Percentiles rank a stretch among this genome's conserved stretches.
phyloP scores from a whole-genome alignment of 92 coral and sea anemone species.

The Palythoa grandiflora region DNA sequence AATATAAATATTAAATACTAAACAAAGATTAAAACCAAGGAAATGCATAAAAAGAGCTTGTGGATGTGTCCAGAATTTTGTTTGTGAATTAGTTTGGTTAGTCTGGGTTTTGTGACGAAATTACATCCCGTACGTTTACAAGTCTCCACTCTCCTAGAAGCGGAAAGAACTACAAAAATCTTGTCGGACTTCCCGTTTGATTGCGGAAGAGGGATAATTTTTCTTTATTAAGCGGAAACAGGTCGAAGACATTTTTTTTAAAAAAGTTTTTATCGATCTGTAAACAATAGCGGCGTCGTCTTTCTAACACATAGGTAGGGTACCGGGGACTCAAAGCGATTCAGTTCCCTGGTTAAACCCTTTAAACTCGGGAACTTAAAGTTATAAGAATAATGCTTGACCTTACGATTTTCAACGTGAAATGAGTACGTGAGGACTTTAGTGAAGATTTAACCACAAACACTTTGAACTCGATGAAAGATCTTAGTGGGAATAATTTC shows the following conservation, averaged over 20 bases:
- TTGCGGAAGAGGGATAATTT: slow-evolving; percentile 25
- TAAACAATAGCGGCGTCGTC: slow-evolving; percentile 32
- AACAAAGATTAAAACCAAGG: neutral
- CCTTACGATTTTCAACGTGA: neutral
- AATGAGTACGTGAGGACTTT: neutral
- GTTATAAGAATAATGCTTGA: neutral
- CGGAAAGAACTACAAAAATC: neutral
- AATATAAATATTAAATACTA: neutral
- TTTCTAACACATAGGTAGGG: neutral
- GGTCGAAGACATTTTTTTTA: neutral
- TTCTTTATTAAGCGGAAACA: slow-evolving; percentile 40
- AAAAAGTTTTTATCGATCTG: slow-evolving; percentile 36
- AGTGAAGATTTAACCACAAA: neutral
- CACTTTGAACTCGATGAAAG: slow-evolving; percentile 1
- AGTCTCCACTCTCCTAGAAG: neutral
- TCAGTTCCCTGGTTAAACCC: slow-evolving; percentile 1
- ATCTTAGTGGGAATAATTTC: slow-evolving; percentile 4
- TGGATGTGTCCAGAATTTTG: neutral
- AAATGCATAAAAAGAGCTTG: neutral
- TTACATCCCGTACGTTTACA: neutral
- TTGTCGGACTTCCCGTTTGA: neutral
- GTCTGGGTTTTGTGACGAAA: slow-evolving; percentile 13
- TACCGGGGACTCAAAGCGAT: neutral
- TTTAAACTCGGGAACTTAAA: neutral
- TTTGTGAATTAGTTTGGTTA: neutral